These are phyloP conservation scores for Ectobius pallidus DNA, from an alignment of 2,888 invertebrate genomes.

Conservation along the genomic window DNA sequence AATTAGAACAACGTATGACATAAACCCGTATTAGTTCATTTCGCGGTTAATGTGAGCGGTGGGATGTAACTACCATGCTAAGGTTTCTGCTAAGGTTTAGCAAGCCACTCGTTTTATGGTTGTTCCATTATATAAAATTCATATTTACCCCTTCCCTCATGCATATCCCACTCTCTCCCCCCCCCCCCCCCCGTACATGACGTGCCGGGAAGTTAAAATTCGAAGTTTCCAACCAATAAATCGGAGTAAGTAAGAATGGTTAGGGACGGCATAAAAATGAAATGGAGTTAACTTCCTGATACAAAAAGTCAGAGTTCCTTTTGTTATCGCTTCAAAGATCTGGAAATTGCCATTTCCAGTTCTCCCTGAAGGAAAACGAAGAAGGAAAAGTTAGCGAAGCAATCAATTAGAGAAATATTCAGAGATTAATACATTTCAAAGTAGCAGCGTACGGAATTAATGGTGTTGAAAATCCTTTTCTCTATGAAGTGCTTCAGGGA, in stretches of 20 bases:
- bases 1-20: constrained; percentile 15
- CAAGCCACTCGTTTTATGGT: neutral
- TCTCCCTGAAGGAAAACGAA: constrained; percentile 20
- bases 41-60: constrained; percentile 14
- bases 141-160: constrained; percentile 1
- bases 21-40: constrained; percentile 28
- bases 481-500: neutral
- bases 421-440: constrained; percentile 42
- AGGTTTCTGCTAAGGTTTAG: constrained; percentile 1
- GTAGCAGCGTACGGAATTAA: constrained; percentile 39
- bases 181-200: neutral
- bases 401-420: constrained; percentile 42
- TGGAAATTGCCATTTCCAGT: constrained; percentile 16
- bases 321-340: constrained; percentile 22
- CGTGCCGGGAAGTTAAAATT: constrained; percentile 10
- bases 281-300: constrained; percentile 37
- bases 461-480: constrained; percentile 39
- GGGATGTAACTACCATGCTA: constrained; percentile 10
- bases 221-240: constrained; percentile 12
- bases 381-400: constrained; percentile 23
- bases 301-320: constrained; percentile 31
- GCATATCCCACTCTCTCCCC: too few species aligned
- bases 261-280: constrained; percentile 28
- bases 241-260: neutral
- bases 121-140: constrained; percentile 23